Evolutionary conservation across 2,113 vertebrate genomes (phyloP), one percentile per base, ranked within the genome.

Genomic region (Drymodes brunneopygia): DNA sequence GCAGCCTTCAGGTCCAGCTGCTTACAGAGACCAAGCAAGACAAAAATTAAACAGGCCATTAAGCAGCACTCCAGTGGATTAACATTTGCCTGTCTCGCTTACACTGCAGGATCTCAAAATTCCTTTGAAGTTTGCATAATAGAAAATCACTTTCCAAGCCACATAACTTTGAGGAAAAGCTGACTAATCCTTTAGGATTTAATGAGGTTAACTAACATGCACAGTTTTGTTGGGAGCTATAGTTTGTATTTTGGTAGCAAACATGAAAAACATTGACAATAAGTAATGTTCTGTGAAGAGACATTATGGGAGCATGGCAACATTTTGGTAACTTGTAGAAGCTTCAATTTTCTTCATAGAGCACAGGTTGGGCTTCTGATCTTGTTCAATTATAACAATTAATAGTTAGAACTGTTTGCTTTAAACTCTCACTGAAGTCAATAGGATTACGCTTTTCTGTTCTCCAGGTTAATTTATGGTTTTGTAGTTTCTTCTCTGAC

Each of bases 41-140:
- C 38, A 87, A 94, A 97, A 94, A 84, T 92, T 15, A 78, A 96
- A 57, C 45, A 90, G 94, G 92, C 87, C 92, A 93, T 96, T 94
- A 94, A 97, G 88, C 90, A 91, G 85, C 83, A 86, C 89, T 95
- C 95, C 48, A 58, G 66, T 86, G 92, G 97, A 97, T 97, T 97
- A 98, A 67, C n/a, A 15, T 73, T 71, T 25, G 79, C 64, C 95
- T 95, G 96, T 88, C 86, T 97, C 13, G 56, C 90, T 96, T 79
- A 95, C 25, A 2, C 89, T 94, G 86, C 94, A 91, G 95, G 94
- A 92, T 97, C 91, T 97, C 96, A 93, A 90, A 95, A 95, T 77
- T 83, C 93, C 95, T 98, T 98, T 98, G 98, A 98, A 98, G 97
- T 94, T 28, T 61, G 40, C 19, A n/a, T 81, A 94, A 97, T 96